phyloP scores from a whole-genome alignment of 1,140 invertebrate genomes.

The Drosophila eugracilis region DNA sequence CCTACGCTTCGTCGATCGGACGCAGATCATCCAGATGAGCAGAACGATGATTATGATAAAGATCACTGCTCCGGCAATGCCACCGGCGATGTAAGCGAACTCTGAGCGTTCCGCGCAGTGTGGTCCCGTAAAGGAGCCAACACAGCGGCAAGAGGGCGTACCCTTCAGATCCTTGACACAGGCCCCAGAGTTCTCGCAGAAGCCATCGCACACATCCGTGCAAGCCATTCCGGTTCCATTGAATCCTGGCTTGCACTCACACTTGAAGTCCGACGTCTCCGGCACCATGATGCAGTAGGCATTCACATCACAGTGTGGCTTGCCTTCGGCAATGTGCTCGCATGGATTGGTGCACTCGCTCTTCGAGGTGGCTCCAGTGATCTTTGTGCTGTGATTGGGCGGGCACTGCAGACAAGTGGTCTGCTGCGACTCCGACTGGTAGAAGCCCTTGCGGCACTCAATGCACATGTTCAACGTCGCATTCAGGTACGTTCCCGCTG shows the following conservation, averaged over 20 bases:
- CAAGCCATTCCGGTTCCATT: constrained; percentile 94
- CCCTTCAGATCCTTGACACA: constrained; percentile 94
- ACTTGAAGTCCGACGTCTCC: constrained; percentile 95
- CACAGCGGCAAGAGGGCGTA: constrained; percentile 94
- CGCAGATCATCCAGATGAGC: constrained; percentile 98
- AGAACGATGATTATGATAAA: constrained; percentile 96
- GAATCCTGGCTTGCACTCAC: constrained; percentile 97
- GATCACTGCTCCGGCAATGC: constrained; percentile 95
- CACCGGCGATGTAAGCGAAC: constrained; percentile 97
- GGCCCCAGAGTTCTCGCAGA: constrained; percentile 95
- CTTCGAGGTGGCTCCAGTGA: constrained; percentile 89
- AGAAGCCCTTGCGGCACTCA: constrained; percentile 95
- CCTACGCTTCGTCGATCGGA: constrained; percentile 92
- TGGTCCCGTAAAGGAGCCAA: constrained; percentile 96
- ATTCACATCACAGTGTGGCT: constrained; percentile 93
- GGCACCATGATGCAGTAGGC: constrained; percentile 94
- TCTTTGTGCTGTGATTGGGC: constrained; percentile 95
- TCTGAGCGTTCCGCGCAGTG: constrained; percentile 96
- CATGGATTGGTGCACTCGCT: constrained; percentile 97
- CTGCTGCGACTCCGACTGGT: constrained; percentile 96
- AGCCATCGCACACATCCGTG: constrained; percentile 93
- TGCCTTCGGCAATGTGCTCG: constrained; percentile 89
- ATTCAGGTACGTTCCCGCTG: constrained; percentile 93
- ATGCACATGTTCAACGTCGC: constrained; percentile 93
- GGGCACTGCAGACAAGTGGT: constrained; percentile 95